Evolutionary conservation across 2,113 vertebrate species (phyloP).

Genomic region (Pangasianodon gigas): DNA sequence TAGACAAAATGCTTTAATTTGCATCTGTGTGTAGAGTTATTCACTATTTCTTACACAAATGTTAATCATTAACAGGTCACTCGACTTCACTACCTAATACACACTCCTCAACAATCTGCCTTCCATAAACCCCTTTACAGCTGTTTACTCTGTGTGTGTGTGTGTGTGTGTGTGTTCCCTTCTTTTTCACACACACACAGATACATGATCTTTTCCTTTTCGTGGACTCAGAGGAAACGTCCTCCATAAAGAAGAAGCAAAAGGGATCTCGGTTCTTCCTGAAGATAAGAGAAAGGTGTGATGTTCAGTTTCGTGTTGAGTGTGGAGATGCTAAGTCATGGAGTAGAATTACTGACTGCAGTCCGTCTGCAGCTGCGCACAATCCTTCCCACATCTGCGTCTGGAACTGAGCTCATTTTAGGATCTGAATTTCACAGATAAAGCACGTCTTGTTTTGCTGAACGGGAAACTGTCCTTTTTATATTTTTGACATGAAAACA

Average conservation of each 20-base stretch:
- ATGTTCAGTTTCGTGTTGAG: too few species aligned
- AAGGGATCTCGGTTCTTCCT: neutral
- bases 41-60: neutral
- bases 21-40: neutral
- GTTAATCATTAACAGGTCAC: neutral
- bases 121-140: neutral
- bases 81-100: neutral
- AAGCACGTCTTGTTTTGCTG: too few species aligned
- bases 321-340: too few species aligned
- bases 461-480: too few species aligned
- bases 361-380: too few species aligned
- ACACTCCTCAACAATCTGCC: neutral
- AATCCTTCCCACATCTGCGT: too few species aligned
- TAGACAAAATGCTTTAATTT: neutral
- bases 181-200: neutral
- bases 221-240: neutral
- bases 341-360: too few species aligned
- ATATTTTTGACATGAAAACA: too few species aligned
- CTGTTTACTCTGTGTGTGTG: neutral
- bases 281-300: neutral
- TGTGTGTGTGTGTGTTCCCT: neutral
- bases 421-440: too few species aligned
- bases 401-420: too few species aligned
- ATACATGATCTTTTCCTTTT: neutral
- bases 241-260: neutral